These are phyloP conservation scores for Anagrus nilaparvatae DNA, from an alignment of 1,140 invertebrate genomes.

Conservation along the genomic window DNA sequence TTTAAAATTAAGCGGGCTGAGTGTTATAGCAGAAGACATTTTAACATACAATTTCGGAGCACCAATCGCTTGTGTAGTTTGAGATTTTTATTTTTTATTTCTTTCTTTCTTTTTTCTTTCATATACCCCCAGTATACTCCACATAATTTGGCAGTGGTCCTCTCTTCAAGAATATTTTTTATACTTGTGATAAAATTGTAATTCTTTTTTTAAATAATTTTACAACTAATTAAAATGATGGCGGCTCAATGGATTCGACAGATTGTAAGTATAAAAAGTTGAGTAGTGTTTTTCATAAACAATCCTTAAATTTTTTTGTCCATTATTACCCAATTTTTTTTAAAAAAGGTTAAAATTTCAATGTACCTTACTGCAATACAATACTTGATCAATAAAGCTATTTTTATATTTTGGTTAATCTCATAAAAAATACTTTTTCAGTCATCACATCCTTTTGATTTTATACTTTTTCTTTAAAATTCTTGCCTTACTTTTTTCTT, in stretches of 20 bases:
- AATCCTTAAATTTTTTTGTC: conserved; percentile 8
- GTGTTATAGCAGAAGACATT: too few relatives aligned
- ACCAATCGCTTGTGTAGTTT: too few relatives aligned
- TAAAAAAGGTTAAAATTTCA: conserved; percentile 31
- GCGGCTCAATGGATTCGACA: conserved; percentile 38
- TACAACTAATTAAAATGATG: conserved; percentile 30
- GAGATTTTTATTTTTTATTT: too few relatives aligned
- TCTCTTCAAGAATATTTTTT: too few relatives aligned
- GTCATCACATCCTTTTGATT: conserved; percentile 5
- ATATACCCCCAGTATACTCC: too few relatives aligned
- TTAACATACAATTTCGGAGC: too few relatives aligned
- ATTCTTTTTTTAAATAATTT: too few relatives aligned
- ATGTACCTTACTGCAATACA: conserved; percentile 12
- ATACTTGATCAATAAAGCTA: too few relatives aligned
- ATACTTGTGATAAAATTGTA: too few relatives aligned
- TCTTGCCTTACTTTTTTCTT: background rate
- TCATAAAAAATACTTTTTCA: conserved; percentile 13
- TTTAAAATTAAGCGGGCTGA: too few relatives aligned
- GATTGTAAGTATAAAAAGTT: conserved; percentile 27
- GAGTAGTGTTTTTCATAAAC: background rate
- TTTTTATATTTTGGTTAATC: conserved; percentile 16
- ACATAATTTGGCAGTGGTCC: too few relatives aligned
- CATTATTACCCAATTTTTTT: conserved; percentile 12
- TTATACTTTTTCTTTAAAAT: background rate
- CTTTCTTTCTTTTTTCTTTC: too few relatives aligned